Evolutionary conservation across 2,797 vertebrate genomes (phyloP).

Genomic region (Mionectes olivaceus): DNA sequence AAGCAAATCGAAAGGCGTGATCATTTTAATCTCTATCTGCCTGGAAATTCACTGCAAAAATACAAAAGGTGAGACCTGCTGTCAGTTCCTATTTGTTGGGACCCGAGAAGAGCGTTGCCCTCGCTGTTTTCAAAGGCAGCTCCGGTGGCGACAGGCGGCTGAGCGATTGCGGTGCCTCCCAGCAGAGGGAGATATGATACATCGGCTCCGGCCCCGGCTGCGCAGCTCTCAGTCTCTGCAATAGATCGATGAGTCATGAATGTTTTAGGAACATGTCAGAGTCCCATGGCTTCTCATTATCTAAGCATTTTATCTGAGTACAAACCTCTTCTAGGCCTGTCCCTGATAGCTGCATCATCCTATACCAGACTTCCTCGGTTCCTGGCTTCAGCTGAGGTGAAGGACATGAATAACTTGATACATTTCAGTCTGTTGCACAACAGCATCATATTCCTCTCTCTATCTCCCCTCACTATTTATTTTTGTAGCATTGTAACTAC

Average conservation of each 20-base stretch:
- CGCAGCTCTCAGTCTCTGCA: background rate
- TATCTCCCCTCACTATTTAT: background rate
- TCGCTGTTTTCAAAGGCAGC: fast-evolving
- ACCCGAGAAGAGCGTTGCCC: background rate
- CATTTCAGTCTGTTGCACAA: background rate
- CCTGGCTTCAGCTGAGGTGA: background rate
- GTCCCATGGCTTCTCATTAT: background rate
- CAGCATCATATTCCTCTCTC: background rate
- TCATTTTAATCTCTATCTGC: background rate
- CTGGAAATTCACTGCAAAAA: background rate
- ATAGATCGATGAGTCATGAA: background rate
- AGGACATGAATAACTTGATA: background rate
- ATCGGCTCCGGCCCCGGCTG: background rate
- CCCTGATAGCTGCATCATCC: background rate
- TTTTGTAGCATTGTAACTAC: background rate
- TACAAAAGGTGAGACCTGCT: fast-evolving
- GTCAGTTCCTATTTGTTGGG: fast-evolving
- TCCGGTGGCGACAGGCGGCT: fast-evolving
- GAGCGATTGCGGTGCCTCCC: background rate
- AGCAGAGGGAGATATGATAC: conserved; percentile 4
- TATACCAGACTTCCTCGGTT: background rate
- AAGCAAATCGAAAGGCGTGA: no score
- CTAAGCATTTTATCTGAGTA: background rate
- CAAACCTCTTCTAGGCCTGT: background rate
- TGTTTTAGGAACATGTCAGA: background rate